Conservation (phyloP, 1,140 invertebrate genomes). For the Ips nitidus region DNA sequence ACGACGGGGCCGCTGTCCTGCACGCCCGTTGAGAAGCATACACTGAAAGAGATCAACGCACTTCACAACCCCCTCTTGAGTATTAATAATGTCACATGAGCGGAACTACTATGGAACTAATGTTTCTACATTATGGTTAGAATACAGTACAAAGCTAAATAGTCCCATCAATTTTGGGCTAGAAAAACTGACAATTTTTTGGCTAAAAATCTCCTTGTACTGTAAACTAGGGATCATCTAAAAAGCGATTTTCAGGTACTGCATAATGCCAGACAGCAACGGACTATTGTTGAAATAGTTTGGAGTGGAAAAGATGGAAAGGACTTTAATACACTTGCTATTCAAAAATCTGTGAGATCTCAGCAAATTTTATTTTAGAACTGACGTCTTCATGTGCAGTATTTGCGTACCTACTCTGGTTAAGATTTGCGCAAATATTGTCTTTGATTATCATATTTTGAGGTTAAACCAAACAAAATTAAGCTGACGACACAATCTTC, state of each 20-base stretch:
- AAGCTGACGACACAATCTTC: too few relatives aligned
- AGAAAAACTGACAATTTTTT: too few relatives aligned
- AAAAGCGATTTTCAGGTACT: not conserved
- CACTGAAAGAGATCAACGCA: conserved; percentile 53
- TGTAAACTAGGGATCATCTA: not conserved
- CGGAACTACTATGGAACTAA: conserved; percentile 43
- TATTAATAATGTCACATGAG: conserved; percentile 42
- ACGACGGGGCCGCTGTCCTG: conserved; percentile 48
- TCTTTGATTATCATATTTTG: too few relatives aligned
- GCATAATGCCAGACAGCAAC: not conserved
- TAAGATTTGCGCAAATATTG: too few relatives aligned
- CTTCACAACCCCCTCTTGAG: conserved; percentile 51
- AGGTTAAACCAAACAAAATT: too few relatives aligned
- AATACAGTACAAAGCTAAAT: not conserved
- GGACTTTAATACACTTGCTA: too few relatives aligned
- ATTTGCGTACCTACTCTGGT: too few relatives aligned
- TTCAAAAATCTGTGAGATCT: too few relatives aligned
- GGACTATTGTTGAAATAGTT: not conserved
- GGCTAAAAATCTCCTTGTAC: not conserved
- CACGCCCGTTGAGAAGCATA: conserved; percentile 42
- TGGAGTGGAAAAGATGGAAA: too few relatives aligned
- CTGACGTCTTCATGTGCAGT: too few relatives aligned
- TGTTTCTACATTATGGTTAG: not conserved
- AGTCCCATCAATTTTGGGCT: not conserved
- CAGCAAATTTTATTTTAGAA: too few relatives aligned